Evolutionary conservation across 2,888 invertebrate species (phyloP).

Genomic region (Nineta flava): DNA sequence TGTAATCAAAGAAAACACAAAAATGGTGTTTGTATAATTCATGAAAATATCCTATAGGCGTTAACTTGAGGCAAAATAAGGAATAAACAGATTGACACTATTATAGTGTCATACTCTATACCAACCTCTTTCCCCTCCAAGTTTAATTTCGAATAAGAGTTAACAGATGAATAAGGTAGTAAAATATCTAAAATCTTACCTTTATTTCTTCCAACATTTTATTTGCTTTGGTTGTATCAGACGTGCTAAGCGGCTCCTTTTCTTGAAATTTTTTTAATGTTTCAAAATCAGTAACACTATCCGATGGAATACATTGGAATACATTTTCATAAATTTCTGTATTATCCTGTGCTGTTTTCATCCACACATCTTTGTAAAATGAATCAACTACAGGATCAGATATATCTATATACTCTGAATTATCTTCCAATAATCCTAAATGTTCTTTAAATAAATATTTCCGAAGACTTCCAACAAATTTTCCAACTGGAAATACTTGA

Average conservation of each 20-base stretch:
- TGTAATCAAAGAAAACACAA: neutral
- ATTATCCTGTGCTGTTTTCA: constrained; percentile 61
- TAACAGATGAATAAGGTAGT: neutral
- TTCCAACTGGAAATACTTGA: constrained; percentile 62
- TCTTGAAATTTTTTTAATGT: constrained; percentile 63
- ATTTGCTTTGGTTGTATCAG: constrained; percentile 55
- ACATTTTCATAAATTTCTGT: constrained; percentile 82
- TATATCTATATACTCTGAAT: constrained; percentile 36
- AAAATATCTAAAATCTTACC: constrained; percentile 27
- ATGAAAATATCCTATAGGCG: no score
- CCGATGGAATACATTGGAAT: constrained; percentile 81
- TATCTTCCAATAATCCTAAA: constrained; percentile 48
- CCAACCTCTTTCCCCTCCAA: neutral
- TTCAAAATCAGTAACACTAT: constrained; percentile 62
- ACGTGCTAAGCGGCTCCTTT: constrained; percentile 51
- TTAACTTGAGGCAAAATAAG: no score
- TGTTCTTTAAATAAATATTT: constrained; percentile 84
- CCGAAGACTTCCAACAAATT: constrained; percentile 71
- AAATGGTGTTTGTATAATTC: no score
- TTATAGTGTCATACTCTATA: neutral
- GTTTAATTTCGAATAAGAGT: neutral
- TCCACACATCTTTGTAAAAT: constrained; percentile 80
- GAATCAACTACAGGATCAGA: constrained; percentile 64
- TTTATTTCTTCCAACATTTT: constrained; percentile 56
- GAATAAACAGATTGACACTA: no score